Evolutionary conservation across 2,888 invertebrate genomes (phyloP).

Genomic region (Lithodes maja): DNA sequence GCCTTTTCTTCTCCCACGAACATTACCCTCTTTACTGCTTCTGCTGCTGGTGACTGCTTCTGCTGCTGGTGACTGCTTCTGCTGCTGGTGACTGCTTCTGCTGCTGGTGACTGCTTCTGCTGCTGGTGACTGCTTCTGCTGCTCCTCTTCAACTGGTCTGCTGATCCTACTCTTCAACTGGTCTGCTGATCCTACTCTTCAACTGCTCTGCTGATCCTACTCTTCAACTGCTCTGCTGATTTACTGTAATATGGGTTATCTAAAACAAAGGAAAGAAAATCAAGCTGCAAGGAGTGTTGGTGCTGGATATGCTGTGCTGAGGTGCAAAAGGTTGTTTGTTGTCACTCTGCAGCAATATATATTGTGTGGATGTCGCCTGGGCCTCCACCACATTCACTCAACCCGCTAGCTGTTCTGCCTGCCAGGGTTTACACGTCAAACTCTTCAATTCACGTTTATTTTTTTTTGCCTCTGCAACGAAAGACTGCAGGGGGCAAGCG

Average conservation of each 20-base stretch:
- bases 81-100: neutral
- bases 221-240: slow-evolving; percentile 19
- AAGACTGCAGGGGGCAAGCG: slow-evolving; percentile 58
- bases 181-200: slow-evolving; percentile 2
- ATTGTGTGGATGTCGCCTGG: slow-evolving; percentile 12
- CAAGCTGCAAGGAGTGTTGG: slow-evolving; percentile 49
- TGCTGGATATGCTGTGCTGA: slow-evolving; percentile 38
- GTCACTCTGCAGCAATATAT: slow-evolving; percentile 3
- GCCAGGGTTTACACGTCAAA: slow-evolving; percentile 52
- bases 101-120: slow-evolving; percentile 13
- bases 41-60: slow-evolving; percentile 19
- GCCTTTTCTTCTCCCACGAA: neutral
- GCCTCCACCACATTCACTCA: slow-evolving; percentile 6
- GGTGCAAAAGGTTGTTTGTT: slow-evolving; percentile 10
- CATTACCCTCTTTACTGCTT: slow-evolving; percentile 18
- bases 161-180: slow-evolving; percentile 15
- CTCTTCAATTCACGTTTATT: slow-evolving; percentile 28
- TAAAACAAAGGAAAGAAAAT: slow-evolving; percentile 16
- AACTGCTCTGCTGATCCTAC: neutral
- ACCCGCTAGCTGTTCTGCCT: slow-evolving; percentile 52
- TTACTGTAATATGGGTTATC: neutral
- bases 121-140: slow-evolving; percentile 3
- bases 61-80: neutral
- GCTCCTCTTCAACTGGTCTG: slow-evolving; percentile 11
- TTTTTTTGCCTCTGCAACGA: slow-evolving; percentile 46